These are phyloP conservation scores for Pseudomugil tenellus DNA, from an alignment of 2,797 vertebrate genomes.

Conservation along the genomic window DNA sequence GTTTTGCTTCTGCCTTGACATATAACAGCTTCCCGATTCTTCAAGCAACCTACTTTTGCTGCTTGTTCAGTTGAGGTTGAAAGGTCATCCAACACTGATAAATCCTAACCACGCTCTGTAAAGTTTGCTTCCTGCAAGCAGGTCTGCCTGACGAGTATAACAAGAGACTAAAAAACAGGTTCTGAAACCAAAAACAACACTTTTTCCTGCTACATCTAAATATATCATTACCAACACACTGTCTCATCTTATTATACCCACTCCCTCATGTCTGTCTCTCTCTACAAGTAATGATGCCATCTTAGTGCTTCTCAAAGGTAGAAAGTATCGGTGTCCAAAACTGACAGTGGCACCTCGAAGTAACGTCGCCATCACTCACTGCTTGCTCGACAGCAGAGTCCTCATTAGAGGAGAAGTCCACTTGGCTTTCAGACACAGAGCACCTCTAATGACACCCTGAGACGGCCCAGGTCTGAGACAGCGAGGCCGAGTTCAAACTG, in stretches of 20 bases:
- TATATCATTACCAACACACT: slow-evolving; percentile 54
- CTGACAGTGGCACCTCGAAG: slow-evolving; percentile 49
- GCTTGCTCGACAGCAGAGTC: slow-evolving; percentile 57
- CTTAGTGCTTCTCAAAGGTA: slow-evolving; percentile 40
- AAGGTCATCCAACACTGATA: slow-evolving; percentile 52
- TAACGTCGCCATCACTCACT: slow-evolving; percentile 60
- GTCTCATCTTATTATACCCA: slow-evolving; percentile 43
- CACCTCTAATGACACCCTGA: slow-evolving; percentile 71
- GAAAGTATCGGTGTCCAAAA: slow-evolving; percentile 55
- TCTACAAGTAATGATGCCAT: slow-evolving; percentile 68
- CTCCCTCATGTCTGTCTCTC: slow-evolving; percentile 24
- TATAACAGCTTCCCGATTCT: slow-evolving; percentile 36
- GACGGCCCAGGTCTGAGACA: slow-evolving; percentile 55
- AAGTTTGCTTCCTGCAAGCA: slow-evolving; percentile 19
- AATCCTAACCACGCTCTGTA: slow-evolving; percentile 20
- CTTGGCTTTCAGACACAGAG: slow-evolving; percentile 62
- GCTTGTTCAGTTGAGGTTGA: slow-evolving; percentile 43
- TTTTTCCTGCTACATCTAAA: slow-evolving; percentile 42
- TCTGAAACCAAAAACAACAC: slow-evolving; percentile 31
- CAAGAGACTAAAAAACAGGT: slow-evolving; percentile 36
- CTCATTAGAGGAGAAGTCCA: slow-evolving; percentile 73
- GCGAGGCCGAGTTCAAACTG: slow-evolving; percentile 61
- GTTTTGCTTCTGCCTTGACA: slow-evolving; percentile 43
- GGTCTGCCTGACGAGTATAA: slow-evolving; percentile 18
- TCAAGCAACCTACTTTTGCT: slow-evolving; percentile 26